Conservation (phyloP, 2,888 invertebrate genomes). For the Tiphia femorata region DNA sequence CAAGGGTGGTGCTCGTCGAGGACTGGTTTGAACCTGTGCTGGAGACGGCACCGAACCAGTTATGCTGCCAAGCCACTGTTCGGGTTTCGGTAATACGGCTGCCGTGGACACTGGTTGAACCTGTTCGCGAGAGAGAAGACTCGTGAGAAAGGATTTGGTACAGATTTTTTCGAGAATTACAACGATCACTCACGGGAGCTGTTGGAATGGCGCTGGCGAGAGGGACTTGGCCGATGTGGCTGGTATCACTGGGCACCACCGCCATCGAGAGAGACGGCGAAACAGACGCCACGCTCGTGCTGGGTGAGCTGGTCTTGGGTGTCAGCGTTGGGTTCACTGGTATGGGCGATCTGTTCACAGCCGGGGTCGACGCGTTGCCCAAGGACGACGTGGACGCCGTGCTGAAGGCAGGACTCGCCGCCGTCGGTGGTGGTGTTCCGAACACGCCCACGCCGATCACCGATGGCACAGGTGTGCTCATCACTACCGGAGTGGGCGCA, state of each 20-base stretch:
- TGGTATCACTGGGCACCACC: slow-evolving; percentile 30
- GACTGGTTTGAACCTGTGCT: slow-evolving; percentile 47
- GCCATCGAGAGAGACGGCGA: slow-evolving; percentile 47
- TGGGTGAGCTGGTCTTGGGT: slow-evolving; percentile 52
- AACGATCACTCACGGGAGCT: slow-evolving; percentile 42
- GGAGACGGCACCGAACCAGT: slow-evolving; percentile 72
- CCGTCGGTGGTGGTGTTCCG: slow-evolving; percentile 54
- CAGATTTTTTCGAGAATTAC: slow-evolving; percentile 15
- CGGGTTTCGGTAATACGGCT: slow-evolving; percentile 78
- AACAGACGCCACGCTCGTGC: slow-evolving; percentile 47
- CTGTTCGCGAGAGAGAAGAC: slow-evolving; percentile 36
- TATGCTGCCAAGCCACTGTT: slow-evolving; percentile 86
- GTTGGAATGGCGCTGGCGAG: slow-evolving; percentile 28
- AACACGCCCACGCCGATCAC: slow-evolving; percentile 47
- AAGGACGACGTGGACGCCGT: slow-evolving; percentile 63
- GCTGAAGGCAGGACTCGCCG: slow-evolving; percentile 63
- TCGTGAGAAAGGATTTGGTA: not conserved
- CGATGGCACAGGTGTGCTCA: slow-evolving; percentile 43
- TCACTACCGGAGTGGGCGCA: slow-evolving; percentile 37
- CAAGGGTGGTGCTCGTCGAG: slow-evolving; percentile 72
- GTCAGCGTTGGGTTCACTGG: slow-evolving; percentile 41
- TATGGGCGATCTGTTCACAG: slow-evolving; percentile 56
- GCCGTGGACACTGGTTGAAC: slow-evolving; percentile 67
- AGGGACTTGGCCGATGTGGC: slow-evolving; percentile 19
- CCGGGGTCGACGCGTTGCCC: slow-evolving; percentile 48